Percentiles rank a stretch among this genome's conserved stretches.
Evolutionary conservation across 2,888 invertebrate genomes (phyloP).

Genomic region (Conchocele bisecta): DNA sequence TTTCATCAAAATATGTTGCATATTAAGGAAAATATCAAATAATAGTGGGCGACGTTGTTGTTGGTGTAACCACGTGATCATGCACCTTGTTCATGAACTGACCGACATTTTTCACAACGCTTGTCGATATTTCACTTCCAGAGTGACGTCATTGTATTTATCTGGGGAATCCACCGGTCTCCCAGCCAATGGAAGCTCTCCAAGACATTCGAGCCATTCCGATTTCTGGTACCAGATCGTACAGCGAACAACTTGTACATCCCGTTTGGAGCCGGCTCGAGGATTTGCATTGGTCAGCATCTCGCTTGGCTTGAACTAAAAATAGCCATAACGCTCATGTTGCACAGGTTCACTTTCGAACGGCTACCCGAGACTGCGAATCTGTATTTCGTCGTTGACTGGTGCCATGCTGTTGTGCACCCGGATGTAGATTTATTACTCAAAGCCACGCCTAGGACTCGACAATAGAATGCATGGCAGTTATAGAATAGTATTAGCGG

Average conservation of each 20-base stretch:
- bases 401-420: constrained; percentile 69
- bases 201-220: constrained; percentile 59
- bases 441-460: constrained; percentile 5
- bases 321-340: constrained; percentile 58
- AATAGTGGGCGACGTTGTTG: too few relatives aligned
- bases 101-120: too few relatives aligned
- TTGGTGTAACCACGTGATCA: too few relatives aligned
- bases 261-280: constrained; percentile 68
- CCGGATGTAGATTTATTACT: constrained; percentile 65
- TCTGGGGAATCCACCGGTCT: constrained; percentile 69
- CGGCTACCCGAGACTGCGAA: constrained; percentile 52
- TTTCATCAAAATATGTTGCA: too few relatives aligned
- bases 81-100: too few relatives aligned
- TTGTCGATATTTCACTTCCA: too few relatives aligned
- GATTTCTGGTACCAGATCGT: constrained; percentile 46
- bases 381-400: constrained; percentile 65
- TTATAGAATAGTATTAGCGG: too few relatives aligned
- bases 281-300: constrained; percentile 70
- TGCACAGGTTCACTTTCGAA: constrained; percentile 55
- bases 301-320: constrained; percentile 65
- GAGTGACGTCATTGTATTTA: constrained; percentile 65
- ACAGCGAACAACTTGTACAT: constrained; percentile 55
- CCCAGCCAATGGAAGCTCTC: constrained; percentile 49
- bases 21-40: too few relatives aligned
- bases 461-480: background rate